A percentile compares a stretch with the other conserved stretches of the same genome.
These are phyloP conservation scores for Neria commutata DNA, from an alignment of 2,888 invertebrate species.

Conservation along the genomic window DNA sequence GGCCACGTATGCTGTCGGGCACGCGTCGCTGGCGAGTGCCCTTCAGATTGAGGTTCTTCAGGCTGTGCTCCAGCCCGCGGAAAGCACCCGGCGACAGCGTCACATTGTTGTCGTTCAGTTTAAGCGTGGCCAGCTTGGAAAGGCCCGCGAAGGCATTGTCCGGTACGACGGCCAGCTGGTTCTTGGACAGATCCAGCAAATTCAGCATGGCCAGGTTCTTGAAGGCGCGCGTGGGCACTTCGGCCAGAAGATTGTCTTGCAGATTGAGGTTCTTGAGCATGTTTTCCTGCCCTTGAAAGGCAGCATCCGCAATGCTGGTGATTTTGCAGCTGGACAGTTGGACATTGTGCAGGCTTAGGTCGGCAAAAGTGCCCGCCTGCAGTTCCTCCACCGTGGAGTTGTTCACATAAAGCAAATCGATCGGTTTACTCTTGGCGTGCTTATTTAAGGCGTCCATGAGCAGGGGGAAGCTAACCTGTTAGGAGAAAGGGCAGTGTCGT, in stretches of 20 bases:
- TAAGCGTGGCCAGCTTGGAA: constrained; percentile 76
- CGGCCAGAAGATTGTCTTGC: constrained; percentile 79
- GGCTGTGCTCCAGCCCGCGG: constrained; percentile 76
- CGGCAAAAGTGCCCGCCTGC: constrained; percentile 71
- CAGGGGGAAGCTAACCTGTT: constrained; percentile 75
- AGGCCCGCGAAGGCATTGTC: constrained; percentile 78
- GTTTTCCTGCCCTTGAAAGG: constrained; percentile 83
- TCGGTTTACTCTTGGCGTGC: constrained; percentile 70
- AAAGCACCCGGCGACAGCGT: constrained; percentile 75
- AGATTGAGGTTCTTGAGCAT: constrained; percentile 83
- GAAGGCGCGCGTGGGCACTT: constrained; percentile 78
- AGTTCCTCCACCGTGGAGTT: constrained; percentile 79
- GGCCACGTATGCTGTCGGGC: constrained; percentile 78
- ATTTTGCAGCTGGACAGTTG: constrained; percentile 86
- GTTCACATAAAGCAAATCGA: constrained; percentile 87
- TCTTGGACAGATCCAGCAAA: constrained; percentile 83
- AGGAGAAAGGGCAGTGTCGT: neutral
- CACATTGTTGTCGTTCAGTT: constrained; percentile 86
- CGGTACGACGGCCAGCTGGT: constrained; percentile 75
- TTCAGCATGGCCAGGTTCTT: constrained; percentile 73
- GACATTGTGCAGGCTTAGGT: constrained; percentile 78
- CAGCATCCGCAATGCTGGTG: constrained; percentile 71
- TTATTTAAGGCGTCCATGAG: constrained; percentile 76
- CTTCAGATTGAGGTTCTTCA: constrained; percentile 89
- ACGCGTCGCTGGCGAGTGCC: constrained; percentile 81